phyloP scores from a whole-genome alignment of 2,888 invertebrate species.

The Eupeodes luniger region DNA sequence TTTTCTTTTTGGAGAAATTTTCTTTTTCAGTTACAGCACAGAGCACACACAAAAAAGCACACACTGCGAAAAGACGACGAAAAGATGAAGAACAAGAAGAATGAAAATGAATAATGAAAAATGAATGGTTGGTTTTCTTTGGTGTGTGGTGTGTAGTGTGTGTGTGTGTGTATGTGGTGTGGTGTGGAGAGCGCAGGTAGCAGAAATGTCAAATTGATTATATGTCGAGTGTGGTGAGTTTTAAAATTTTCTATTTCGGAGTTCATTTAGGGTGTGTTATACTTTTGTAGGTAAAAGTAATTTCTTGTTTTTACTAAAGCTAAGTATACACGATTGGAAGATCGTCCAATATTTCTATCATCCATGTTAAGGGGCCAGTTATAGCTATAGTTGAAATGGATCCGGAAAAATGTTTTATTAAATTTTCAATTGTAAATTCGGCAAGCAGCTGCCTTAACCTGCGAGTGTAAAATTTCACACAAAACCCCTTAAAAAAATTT shows the following conservation, averaged over 20 bases:
- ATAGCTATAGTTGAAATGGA: too few relatives aligned
- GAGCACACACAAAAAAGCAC: constrained; percentile 68
- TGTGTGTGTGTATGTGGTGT: not conserved
- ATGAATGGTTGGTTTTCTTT: too few relatives aligned
- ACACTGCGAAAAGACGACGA: constrained; percentile 70
- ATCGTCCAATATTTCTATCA: too few relatives aligned
- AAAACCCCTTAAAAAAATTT: too few relatives aligned
- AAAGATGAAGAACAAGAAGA: constrained; percentile 55
- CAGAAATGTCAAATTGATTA: constrained; percentile 72
- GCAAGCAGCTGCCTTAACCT: too few relatives aligned
- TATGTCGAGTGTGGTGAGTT: constrained; percentile 60
- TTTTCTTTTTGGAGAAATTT: constrained; percentile 46
- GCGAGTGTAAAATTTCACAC: too few relatives aligned
- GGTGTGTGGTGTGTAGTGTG: not conserved
- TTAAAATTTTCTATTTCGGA: not conserved
- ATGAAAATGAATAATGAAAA: constrained; percentile 18
- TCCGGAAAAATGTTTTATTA: too few relatives aligned
- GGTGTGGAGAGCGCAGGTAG: constrained; percentile 38
- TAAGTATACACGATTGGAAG: too few relatives aligned
- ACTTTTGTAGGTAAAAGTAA: not conserved
- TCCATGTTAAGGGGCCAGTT: too few relatives aligned
- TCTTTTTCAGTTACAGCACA: constrained; percentile 68
- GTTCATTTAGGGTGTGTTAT: constrained; percentile 9
- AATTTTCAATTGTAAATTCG: too few relatives aligned
- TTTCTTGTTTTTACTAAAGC: not conserved